phyloP scores from a whole-genome alignment of 2,113 vertebrate species.

The Heteronetta atricapilla region DNA sequence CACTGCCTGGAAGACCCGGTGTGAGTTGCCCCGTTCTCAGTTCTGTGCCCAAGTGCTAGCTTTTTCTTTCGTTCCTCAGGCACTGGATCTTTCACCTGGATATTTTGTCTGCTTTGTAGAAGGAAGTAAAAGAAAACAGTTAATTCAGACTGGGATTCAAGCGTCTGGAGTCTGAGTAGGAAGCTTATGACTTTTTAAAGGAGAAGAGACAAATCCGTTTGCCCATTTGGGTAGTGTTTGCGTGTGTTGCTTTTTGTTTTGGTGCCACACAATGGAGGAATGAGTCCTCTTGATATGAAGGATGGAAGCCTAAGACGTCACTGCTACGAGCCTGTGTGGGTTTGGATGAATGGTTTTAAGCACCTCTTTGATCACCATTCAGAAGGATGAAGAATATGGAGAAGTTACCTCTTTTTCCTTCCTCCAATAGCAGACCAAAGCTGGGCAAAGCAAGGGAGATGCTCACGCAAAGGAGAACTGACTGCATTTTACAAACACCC shows the following conservation, averaged over 20 bases:
- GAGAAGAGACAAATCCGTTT: background rate
- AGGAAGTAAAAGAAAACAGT: background rate
- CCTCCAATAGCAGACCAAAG: background rate
- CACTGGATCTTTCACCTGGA: background rate
- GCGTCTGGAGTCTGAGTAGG: background rate
- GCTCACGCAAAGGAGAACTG: background rate
- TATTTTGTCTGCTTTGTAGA: background rate
- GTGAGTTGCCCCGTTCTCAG: background rate
- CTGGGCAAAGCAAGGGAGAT: background rate
- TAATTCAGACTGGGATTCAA: background rate
- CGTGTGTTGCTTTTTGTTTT: background rate
- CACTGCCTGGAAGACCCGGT: background rate
- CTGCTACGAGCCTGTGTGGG: background rate
- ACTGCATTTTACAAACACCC: slow-evolving; percentile 35
- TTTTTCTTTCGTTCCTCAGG: background rate
- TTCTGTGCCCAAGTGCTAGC: fast-evolving
- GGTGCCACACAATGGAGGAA: background rate
- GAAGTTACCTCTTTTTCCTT: background rate
- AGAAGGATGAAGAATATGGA: background rate
- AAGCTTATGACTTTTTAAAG: background rate
- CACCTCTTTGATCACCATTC: background rate
- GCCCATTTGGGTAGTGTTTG: background rate
- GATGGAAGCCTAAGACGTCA: background rate
- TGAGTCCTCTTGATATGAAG: background rate
- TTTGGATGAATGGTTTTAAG: background rate